Base-by-base conservation (phyloP, 2,888 invertebrate species). In the Perithous albicinctus region DNA sequence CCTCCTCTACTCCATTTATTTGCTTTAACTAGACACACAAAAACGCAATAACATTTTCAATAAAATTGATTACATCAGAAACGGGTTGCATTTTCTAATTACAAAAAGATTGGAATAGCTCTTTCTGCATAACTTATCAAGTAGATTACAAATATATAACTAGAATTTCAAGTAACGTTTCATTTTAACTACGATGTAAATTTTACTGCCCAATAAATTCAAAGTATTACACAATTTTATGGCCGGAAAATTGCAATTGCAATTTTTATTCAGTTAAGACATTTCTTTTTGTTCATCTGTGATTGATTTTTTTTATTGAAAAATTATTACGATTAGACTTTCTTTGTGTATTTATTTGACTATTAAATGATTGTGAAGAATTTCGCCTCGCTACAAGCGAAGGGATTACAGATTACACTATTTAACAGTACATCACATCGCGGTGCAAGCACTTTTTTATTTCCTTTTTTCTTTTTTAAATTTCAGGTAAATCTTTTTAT, bases 351-450 rank as follows among this genome's bases (percentile, higher is more conserved):
- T 23, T 10, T 2, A 20, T 26, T 26, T n/a, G 29, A 10, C 2
- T 29, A 12, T n/a, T n/a, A n/a, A 29, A 54, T 15, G 54, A 29
- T 29, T 54, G 26, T 54, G 26, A 4, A 23, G 26, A 29, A 54
- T 54, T 54, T 54, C n/a, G 29, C 29, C 12, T 59, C 32, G 1
- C 23, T 23, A 18, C n/a, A 32, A 59, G 56, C 56, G 56, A 59
- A 59, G 56, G 56, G n/a, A 32, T 59, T 18, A 15, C 7, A 51
- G 10, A n/a, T 15, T 18, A 59, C 29, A 59, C 15, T 59, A 59
- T 59, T 29, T 48, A 56, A 73, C 12, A 51, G 18, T 67, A 56
- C 56, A 76, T 69, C 59, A 76, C 54, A 23, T 76, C 46, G 23
- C 41, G 51, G 63, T 74, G 64, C 43, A 38, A 74, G 64, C 48